Evolutionary conservation across 2,888 invertebrate species (phyloP).

Genomic region (Anoplius nigerrimus): DNA sequence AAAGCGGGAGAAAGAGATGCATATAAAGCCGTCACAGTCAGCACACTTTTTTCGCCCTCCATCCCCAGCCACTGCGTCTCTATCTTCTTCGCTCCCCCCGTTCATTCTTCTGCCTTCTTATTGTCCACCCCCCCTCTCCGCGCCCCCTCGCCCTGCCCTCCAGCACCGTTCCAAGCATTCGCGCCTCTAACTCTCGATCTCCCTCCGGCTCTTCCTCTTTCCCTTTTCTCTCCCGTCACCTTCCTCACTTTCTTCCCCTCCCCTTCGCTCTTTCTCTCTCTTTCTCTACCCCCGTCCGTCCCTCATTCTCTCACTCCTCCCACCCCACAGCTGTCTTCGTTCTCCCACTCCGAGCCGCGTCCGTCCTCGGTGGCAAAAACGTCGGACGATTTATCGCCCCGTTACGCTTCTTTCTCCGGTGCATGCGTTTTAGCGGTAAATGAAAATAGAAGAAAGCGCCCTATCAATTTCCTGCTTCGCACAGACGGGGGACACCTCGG

Average conservation of each 20-base stretch:
- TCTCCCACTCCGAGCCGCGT: not conserved
- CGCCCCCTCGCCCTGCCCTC: too few relatives aligned
- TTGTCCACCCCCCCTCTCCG: not conserved
- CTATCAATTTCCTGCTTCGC: slow-evolving; percentile 38
- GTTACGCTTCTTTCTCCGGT: slow-evolving; percentile 19
- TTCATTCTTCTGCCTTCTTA: slow-evolving; percentile 27
- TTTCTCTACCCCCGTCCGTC: not conserved
- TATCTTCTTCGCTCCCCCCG: slow-evolving; percentile 7
- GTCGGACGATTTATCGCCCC: slow-evolving; percentile 24
- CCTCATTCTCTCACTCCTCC: not conserved
- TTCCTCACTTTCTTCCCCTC: not conserved
- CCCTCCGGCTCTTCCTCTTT: not conserved
- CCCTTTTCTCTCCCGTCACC: slow-evolving; percentile 16
- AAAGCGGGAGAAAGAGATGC: not conserved
- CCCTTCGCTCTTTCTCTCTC: not conserved
- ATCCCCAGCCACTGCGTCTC: not conserved
- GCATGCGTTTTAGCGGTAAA: slow-evolving; percentile 23
- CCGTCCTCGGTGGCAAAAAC: not conserved
- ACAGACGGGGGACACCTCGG: not conserved
- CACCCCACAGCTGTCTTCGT: not conserved
- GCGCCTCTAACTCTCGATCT: not conserved
- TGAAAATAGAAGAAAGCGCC: slow-evolving; percentile 21
- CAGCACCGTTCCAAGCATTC: too few relatives aligned
- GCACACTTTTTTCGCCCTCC: not conserved
- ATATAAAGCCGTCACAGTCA: not conserved